These are phyloP conservation scores for Chiloscyllium plagiosum DNA, from an alignment of 2,113 vertebrate genomes.

Conservation along the genomic window DNA sequence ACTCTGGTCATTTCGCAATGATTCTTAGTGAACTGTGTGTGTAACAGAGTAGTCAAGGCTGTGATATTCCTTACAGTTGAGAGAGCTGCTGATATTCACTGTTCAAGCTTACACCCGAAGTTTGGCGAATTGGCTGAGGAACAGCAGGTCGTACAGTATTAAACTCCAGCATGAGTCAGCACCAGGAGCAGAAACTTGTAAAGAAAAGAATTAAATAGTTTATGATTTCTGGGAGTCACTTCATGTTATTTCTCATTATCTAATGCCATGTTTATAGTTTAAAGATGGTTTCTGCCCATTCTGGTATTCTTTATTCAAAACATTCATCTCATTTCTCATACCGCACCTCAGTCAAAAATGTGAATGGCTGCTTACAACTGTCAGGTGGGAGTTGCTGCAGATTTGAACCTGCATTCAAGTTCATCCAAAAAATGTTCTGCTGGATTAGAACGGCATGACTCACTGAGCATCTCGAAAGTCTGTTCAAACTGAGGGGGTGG, in stretches of 20 bases:
- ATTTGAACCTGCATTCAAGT: neutral
- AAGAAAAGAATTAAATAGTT: neutral
- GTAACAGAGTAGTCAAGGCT: neutral
- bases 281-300: neutral
- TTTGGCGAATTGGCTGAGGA: neutral
- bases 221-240: neutral
- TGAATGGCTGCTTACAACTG: slow-evolving; percentile 19
- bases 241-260: neutral
- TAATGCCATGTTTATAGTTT: neutral
- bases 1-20: neutral
- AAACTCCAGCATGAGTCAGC: neutral
- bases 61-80: neutral
- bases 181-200: neutral
- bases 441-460: neutral
- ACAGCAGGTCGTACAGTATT: neutral
- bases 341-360: slow-evolving; percentile 19
- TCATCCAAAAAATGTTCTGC: neutral
- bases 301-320: neutral
- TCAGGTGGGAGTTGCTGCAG: slow-evolving; percentile 19
- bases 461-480: neutral
- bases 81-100: neutral
- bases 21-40: neutral
- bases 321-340: slow-evolving; percentile 28
- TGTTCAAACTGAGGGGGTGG: neutral
- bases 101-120: neutral